phyloP scores from a whole-genome alignment of 2,113 vertebrate genomes.

The Laticauda laticaudata region DNA sequence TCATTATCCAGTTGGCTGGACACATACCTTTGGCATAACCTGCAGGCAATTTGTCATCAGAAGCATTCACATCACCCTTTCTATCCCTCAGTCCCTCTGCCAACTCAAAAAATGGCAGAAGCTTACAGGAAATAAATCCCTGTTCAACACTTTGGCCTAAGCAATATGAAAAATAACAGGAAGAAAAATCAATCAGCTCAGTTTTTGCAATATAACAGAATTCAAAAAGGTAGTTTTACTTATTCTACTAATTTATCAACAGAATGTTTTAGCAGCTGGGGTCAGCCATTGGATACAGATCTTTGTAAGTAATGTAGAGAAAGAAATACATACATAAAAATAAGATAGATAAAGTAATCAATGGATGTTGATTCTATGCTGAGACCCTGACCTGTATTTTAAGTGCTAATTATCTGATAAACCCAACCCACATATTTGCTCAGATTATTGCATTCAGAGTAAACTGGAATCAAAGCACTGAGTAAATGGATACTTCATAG shows the following conservation, averaged over 20 bases:
- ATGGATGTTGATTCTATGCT: neutral
- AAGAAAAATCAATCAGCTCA: neutral
- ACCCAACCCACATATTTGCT: neutral
- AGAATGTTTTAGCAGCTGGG: neutral
- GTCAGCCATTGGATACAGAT: neutral
- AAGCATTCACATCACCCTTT: neutral
- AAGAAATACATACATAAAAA: neutral
- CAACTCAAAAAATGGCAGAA: neutral
- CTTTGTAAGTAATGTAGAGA: neutral
- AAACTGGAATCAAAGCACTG: neutral
- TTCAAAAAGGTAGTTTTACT: neutral
- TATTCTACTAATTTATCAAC: neutral
- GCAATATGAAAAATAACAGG: neutral
- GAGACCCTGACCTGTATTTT: neutral
- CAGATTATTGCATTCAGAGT: neutral
- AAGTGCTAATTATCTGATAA: neutral
- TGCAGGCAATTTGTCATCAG: neutral
- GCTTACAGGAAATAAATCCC: neutral
- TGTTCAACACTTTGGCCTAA: neutral
- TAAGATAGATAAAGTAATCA: neutral
- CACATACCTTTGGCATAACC: neutral
- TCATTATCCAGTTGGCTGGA: neutral
- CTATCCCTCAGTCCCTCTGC: neutral
- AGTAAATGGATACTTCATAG: neutral
- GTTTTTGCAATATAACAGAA: neutral